Percentiles rank a stretch among this genome's conserved stretches.
Evolutionary conservation across 1,140 invertebrate genomes (phyloP).

Genomic region (Drosophila varians): DNA sequence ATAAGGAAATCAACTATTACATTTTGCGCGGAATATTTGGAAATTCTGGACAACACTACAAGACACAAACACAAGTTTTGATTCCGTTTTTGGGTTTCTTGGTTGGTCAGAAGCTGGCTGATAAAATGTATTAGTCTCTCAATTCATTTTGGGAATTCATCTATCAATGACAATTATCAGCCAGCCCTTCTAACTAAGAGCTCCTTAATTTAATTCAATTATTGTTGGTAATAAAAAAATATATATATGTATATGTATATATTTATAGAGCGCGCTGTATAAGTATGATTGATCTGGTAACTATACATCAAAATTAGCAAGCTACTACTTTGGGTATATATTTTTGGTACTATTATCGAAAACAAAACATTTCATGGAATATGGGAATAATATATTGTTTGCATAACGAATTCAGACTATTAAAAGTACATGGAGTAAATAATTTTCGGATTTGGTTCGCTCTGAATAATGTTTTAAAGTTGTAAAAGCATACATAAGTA

Average conservation of each 20-base stretch:
- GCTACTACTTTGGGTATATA: conserved; percentile 68
- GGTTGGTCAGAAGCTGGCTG: conserved; percentile 4
- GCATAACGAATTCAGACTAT: conserved; percentile 59
- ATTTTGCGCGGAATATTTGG: conserved; percentile 33
- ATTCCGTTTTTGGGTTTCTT: conserved; percentile 34
- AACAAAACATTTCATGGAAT: conserved; percentile 69
- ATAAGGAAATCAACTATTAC: conserved; percentile 29
- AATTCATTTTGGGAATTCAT: background rate
- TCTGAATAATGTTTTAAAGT: conserved; percentile 41
- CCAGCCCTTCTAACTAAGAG: conserved; percentile 25
- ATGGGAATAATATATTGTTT: conserved; percentile 26
- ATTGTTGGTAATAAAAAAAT: conserved; percentile 45
- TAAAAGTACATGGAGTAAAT: conserved; percentile 66
- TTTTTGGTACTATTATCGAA: conserved; percentile 41
- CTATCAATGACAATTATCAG: conserved; percentile 1
- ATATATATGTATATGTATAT: conserved; percentile 59
- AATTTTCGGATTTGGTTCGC: conserved; percentile 44
- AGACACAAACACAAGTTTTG: conserved; percentile 47
- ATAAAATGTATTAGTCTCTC: background rate
- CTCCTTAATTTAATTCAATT: conserved; percentile 23
- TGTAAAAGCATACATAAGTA: conserved; percentile 31
- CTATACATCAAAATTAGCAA: conserved; percentile 71
- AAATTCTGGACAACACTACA: conserved; percentile 44
- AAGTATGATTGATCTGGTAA: conserved; percentile 52
- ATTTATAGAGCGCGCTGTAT: conserved; percentile 57